Base-by-base conservation (phyloP, 2,113 vertebrate genomes). In the Macrotis lagotis region DNA sequence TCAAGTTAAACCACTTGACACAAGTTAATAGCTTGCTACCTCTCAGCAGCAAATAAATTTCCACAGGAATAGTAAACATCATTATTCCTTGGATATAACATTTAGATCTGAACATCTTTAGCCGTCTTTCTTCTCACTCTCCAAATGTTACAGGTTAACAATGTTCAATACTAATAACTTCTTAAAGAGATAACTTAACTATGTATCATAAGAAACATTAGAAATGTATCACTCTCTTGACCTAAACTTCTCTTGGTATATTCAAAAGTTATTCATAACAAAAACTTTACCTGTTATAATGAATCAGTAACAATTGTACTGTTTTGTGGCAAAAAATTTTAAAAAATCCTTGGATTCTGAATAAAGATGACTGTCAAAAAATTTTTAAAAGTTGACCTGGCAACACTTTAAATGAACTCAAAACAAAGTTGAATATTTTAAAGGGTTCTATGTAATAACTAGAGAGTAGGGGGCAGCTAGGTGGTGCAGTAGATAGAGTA, bases 61-160 rank as follows among this genome's bases (percentile, higher is more conserved):
- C 59, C 19, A 83, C 66, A 83, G 8, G n/a, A 44, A 44, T 22
- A 83, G 25, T 91, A 91, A 91, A 94, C 16, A 93, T 12, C 50
- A 94, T 59, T 52, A 83, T 37, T 94, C 50, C 28, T 44, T 91
- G 51, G 89, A 37, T 92, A 26, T 90, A 95, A 48, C n/a, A 2
- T 90, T 90, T 94, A 93, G 31, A 95, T 6, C 44, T 91, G 26
- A 95, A 93, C 25, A 44, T 44, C 66, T 83, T 48, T 95, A 83
- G 52, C 48, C 48, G n/a, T 92, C 51, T 91, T 92, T 37, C 89
- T 95, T 94, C 93, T 96, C 93, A 94, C 90, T 94, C 93, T 97
- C 28, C 89, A 97, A 96, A 96, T 90, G 51, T 92, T 95, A 95
- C 83, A 50, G 90, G 31, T 50, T 95, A 96, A 88, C 93, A 95